phyloP scores from a whole-genome alignment of 2,888 invertebrate genomes.

The Amphipoea lucens region DNA sequence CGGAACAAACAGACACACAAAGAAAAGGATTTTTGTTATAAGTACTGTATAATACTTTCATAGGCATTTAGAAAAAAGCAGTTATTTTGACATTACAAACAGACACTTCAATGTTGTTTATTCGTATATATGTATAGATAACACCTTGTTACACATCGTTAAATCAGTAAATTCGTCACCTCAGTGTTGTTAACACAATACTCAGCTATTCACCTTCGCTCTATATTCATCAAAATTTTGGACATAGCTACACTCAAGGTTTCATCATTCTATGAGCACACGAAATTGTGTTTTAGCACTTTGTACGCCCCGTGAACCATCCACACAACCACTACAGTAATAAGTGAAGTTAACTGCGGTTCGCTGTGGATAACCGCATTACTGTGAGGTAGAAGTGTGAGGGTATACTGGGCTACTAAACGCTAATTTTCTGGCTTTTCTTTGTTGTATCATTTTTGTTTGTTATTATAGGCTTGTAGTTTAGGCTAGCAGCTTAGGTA shows the following conservation, averaged over 20 bases:
- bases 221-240: constrained; percentile 33
- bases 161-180: constrained; percentile 5
- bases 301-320: background rate
- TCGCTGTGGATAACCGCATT: constrained; percentile 10
- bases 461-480: background rate
- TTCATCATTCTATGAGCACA: constrained; percentile 29
- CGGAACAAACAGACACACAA: no score
- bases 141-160: constrained; percentile 6
- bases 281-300: constrained; percentile 14
- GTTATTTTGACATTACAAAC: no score
- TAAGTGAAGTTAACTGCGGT: constrained; percentile 10
- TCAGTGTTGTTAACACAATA: background rate
- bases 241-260: background rate
- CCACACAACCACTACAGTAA: background rate
- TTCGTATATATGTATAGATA: no score
- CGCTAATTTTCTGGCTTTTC: background rate
- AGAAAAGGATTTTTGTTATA: no score
- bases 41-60: no score
- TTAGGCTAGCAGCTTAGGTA: no score
- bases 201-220: constrained; percentile 22
- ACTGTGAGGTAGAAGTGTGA: constrained; percentile 4
- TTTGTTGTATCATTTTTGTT: background rate
- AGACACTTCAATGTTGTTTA: no score
- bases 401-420: background rate
- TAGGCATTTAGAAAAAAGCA: no score